phyloP scores from a whole-genome alignment of 1,140 invertebrate species.

The Phymastichus coffea region DNA sequence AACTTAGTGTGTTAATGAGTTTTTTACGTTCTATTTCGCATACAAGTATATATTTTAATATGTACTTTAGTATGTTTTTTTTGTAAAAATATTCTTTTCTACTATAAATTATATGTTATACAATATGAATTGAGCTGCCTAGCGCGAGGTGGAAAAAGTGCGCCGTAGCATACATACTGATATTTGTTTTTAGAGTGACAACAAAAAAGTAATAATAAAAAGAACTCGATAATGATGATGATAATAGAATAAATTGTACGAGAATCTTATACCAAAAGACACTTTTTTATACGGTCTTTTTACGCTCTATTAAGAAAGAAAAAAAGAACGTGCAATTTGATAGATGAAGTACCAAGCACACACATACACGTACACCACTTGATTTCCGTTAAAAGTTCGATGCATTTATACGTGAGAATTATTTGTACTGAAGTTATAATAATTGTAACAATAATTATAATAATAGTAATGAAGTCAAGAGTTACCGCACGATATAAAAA shows the following conservation, averaged over 20 bases:
- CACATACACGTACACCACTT: slow-evolving; percentile 12
- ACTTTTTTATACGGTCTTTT: slow-evolving; percentile 44
- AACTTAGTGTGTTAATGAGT: background rate
- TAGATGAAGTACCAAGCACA: slow-evolving; percentile 20
- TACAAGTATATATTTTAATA: too few relatives aligned
- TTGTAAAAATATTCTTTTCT: background rate
- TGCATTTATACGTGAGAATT: slow-evolving; percentile 32
- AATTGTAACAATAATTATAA: too few relatives aligned
- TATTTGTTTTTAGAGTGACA: slow-evolving; percentile 1
- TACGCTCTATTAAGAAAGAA: slow-evolving; percentile 36
- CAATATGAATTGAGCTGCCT: background rate
- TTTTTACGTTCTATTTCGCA: slow-evolving; percentile 1
- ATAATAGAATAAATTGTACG: slow-evolving; percentile 20
- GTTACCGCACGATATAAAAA: slow-evolving; percentile 39
- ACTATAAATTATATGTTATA: background rate
- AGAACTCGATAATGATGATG: background rate
- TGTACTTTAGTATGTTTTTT: slow-evolving; percentile 10
- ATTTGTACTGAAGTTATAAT: slow-evolving; percentile 26
- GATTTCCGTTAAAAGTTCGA: slow-evolving; percentile 31
- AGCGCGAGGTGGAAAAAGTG: too few relatives aligned
- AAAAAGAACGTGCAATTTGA: background rate
- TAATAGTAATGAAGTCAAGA: slow-evolving; percentile 25
- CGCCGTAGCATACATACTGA: background rate
- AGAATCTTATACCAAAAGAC: slow-evolving; percentile 37
- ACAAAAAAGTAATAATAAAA: too few relatives aligned